Evolutionary conservation across 2,113 vertebrate species (phyloP).

Genomic region (Petrocephalus zakoni): DNA sequence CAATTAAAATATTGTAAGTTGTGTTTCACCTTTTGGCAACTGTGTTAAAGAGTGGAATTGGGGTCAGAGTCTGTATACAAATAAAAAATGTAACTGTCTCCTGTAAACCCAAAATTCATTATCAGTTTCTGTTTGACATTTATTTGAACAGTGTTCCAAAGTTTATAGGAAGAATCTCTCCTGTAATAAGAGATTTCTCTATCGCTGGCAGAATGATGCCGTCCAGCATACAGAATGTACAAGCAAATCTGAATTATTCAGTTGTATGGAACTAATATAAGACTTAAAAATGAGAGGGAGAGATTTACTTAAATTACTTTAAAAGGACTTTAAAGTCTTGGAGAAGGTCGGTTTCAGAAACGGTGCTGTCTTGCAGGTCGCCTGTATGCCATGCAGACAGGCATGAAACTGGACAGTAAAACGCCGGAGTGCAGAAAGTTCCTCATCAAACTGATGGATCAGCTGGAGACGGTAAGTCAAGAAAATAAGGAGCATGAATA

Average conservation of each 20-base stretch:
- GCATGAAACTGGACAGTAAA: slow-evolving; percentile 97
- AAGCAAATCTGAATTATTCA: not conserved
- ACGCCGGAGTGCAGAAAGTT: slow-evolving; percentile 92
- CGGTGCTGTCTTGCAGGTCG: slow-evolving; percentile 68
- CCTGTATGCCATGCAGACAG: slow-evolving; percentile 91
- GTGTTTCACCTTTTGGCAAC: not conserved
- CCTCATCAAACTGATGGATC: slow-evolving; percentile 91
- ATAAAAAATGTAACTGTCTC: too few relatives aligned
- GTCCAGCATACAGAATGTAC: not conserved
- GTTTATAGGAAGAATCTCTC: not conserved
- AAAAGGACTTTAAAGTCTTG: not conserved
- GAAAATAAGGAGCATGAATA: not conserved
- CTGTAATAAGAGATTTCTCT: not conserved
- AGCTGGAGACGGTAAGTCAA: slow-evolving; percentile 83
- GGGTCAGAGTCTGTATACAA: too few relatives aligned
- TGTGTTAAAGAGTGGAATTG: too few relatives aligned
- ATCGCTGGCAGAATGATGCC: not conserved
- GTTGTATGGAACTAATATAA: not conserved
- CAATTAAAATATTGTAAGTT: not conserved
- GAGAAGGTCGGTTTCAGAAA: not conserved
- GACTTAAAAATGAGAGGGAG: not conserved
- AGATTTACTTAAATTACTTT: not conserved
- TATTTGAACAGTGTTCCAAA: too few relatives aligned
- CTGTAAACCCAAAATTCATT: too few relatives aligned
- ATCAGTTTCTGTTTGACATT: too few relatives aligned